phyloP scores from a whole-genome alignment of 2,888 invertebrate species.

The Andrena bicolor region DNA sequence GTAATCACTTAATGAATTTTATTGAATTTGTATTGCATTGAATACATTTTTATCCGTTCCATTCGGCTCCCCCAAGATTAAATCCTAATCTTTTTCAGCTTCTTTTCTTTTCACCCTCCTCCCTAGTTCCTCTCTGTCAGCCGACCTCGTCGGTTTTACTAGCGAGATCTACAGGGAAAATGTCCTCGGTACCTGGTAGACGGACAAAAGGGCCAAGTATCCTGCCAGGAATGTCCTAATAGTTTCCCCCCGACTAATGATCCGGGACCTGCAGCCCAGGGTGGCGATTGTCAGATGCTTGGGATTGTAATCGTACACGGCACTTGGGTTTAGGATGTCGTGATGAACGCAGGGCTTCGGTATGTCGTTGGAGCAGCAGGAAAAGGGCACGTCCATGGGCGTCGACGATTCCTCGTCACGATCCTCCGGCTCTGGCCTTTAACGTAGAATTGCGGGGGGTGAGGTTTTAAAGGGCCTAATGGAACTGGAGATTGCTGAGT shows the following conservation, averaged over 20 bases:
- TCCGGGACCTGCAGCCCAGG: constrained; percentile 58
- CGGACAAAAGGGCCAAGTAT: constrained; percentile 56
- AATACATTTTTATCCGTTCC: too few species aligned
- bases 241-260: constrained; percentile 41
- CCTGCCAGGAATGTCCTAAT: constrained; percentile 53
- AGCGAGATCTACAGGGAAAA: neutral
- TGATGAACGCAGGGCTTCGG: constrained; percentile 88
- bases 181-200: constrained; percentile 66
- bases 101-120: too few species aligned
- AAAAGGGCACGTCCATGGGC: constrained; percentile 87
- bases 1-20: too few species aligned
- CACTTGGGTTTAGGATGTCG: constrained; percentile 86
- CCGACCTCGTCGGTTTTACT: neutral
- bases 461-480: neutral
- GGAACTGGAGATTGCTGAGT: neutral
- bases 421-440: constrained; percentile 30
- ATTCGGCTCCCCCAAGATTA: too few species aligned
- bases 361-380: constrained; percentile 87
- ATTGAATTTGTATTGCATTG: too few species aligned
- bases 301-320: constrained; percentile 87
- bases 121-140: too few species aligned
- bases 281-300: constrained; percentile 66
- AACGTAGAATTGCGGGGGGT: neutral
- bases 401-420: constrained; percentile 76
- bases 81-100: too few species aligned